Percentiles rank a stretch among this genome's conserved stretches.
Evolutionary conservation across 2,113 vertebrate species (phyloP).

Genomic region (Passer domesticus): DNA sequence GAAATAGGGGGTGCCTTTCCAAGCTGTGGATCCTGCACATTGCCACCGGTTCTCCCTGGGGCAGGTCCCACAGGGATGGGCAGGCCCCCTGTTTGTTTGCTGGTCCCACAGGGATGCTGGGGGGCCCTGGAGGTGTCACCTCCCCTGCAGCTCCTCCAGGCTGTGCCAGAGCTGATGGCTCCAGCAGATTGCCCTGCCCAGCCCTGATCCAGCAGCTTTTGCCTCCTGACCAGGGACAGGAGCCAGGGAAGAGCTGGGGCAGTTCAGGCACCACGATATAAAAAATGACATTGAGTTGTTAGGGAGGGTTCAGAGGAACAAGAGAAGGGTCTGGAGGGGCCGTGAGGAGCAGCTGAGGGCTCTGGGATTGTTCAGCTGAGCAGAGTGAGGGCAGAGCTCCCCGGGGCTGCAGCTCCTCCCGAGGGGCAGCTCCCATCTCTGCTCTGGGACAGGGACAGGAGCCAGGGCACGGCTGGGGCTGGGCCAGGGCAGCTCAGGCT

Average conservation of each 20-base stretch:
- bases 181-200: background rate
- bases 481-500: background rate
- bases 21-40: rapidly evolving
- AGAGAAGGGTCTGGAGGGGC: too few species aligned
- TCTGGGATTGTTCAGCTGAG: too few species aligned
- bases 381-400: too few species aligned
- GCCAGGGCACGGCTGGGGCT: background rate
- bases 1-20: background rate
- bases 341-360: too few species aligned
- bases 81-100: background rate
- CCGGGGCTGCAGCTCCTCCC: too few species aligned
- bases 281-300: too few species aligned
- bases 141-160: background rate
- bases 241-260: background rate
- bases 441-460: background rate
- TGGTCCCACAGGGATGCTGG: background rate
- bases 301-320: too few species aligned
- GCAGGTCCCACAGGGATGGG: background rate
- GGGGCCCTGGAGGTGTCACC: background rate
- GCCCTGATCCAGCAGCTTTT: background rate
- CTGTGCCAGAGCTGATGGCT: too few species aligned
- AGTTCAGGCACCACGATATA: too few species aligned
- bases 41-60: too few species aligned
- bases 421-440: too few species aligned
- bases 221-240: background rate